Conservation (phyloP, 92 coral and sea anemone species). For the Paragorgia papillata region DNA sequence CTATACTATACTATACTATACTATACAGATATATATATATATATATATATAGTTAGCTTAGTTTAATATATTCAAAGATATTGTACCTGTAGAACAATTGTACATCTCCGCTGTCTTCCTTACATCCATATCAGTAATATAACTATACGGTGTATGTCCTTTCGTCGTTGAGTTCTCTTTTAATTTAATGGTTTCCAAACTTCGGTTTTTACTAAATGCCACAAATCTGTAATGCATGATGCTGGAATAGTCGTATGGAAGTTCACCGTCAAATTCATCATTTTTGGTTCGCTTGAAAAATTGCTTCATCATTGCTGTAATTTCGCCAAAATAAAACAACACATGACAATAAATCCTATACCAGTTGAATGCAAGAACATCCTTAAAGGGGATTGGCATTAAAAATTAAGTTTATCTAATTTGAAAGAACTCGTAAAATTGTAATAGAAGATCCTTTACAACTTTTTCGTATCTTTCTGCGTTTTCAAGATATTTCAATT, state of each 20-base stretch:
- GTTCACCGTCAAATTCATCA: slow-evolving; percentile 63
- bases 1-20: too few species aligned
- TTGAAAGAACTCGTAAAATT: too few species aligned
- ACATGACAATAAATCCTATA: not conserved
- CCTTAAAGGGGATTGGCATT: too few species aligned
- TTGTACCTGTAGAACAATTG: slow-evolving; percentile 69
- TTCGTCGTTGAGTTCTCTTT: slow-evolving; percentile 58
- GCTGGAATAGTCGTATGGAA: slow-evolving; percentile 74
- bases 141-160: slow-evolving; percentile 69
- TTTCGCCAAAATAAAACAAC: not conserved
- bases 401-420: too few species aligned
- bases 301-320: slow-evolving; percentile 60
- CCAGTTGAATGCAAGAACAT: too few species aligned
- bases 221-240: slow-evolving; percentile 89
- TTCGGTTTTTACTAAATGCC: slow-evolving; percentile 70
- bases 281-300: slow-evolving; percentile 66
- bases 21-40: too few species aligned
- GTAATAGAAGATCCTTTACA: too few species aligned
- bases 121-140: slow-evolving; percentile 73
- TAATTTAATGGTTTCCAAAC: slow-evolving; percentile 67
- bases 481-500: too few species aligned
- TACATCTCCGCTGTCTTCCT: slow-evolving; percentile 72
- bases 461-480: too few species aligned
- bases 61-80: too few species aligned
- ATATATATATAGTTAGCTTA: too few species aligned